phyloP scores from a whole-genome alignment of 2,113 vertebrate genomes.

The Apodemus sylvaticus region DNA sequence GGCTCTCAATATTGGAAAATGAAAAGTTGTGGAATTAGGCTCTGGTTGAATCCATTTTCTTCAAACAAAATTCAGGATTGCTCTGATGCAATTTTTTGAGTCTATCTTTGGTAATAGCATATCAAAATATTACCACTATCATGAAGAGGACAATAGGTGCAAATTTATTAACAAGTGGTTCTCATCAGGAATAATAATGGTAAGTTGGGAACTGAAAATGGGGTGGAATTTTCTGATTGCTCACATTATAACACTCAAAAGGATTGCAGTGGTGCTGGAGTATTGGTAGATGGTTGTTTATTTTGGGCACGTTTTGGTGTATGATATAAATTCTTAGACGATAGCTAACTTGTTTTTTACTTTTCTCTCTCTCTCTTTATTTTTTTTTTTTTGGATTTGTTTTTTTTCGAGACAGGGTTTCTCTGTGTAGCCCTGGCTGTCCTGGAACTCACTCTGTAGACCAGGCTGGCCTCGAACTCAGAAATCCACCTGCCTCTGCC shows the following conservation, averaged over 20 bases:
- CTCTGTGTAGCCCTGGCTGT: too few relatives aligned
- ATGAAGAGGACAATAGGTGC: not conserved
- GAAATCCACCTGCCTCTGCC: too few relatives aligned
- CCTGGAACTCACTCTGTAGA: too few relatives aligned
- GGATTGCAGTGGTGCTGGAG: constrained; percentile 87
- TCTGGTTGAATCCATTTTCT: constrained; percentile 97
- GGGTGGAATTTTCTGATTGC: constrained; percentile 97
- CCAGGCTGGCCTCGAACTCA: too few relatives aligned
- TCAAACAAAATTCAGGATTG: constrained; percentile 93
- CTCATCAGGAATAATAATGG: constrained; percentile 96
- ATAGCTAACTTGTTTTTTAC: not conserved
- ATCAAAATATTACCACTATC: not conserved
- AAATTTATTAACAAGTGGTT: constrained; percentile 97
- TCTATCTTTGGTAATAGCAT: constrained; percentile 80
- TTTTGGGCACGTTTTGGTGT: not conserved
- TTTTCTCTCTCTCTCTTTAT: too few relatives aligned
- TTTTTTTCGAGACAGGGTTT: too few relatives aligned
- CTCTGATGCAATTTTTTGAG: constrained; percentile 95
- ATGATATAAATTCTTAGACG: not conserved
- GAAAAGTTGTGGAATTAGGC: constrained; percentile 85
- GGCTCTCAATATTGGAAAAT: constrained; percentile 80
- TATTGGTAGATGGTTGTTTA: not conserved
- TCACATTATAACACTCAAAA: constrained; percentile 98
- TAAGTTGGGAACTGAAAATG: constrained; percentile 95
- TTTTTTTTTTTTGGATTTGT: too few relatives aligned